Evolutionary conservation across 2,888 invertebrate species (phyloP), one percentile per base, ranked within the genome.

Genomic region (Bibio marci): DNA sequence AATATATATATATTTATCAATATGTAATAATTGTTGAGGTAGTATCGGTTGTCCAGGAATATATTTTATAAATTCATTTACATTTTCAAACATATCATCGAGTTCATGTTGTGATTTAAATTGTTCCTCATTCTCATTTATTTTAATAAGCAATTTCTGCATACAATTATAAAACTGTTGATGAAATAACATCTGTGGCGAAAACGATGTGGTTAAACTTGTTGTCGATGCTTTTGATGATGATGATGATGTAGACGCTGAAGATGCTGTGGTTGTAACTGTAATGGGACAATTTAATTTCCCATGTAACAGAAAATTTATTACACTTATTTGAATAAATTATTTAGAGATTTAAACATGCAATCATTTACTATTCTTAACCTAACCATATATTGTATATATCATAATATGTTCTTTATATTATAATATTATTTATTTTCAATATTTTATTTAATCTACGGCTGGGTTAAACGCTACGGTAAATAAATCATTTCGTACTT

Each of bases 21-120:
- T 45, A 28, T 63, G 61, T 11, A 59, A 52, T n/a, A 80, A 56
- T 52, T 73, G 76, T 52, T 81, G 77, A 14, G 73, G 66, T 1
- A 80, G 82, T 25, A 73, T 50, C 15, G 51, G 53, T 8, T n/a
- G n/a, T 7, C 59, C 61, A 4, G 68, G 67, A 38, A 66, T 49
- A 33, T 55, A 49, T 28, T 54, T 45, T 19, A 55, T 41, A 5
- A 69, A 39, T 11, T 52, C 41, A 15, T 51, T 46, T 33, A 67
- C 46, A 26, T 12, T 7, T 13, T 13, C 13, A 6, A 14, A 5
- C 14, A 13, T 13, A 14, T 30, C 7, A 14, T 30, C 13, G 11
- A 13, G 3, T n/a, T n/a, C 5, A 2, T n/a, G n/a, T 30, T 30
- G 30, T 13, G 6, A 7, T 30, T 30, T 22, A 22, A 22, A 22